Evolutionary conservation across 2,888 invertebrate species (phyloP), one percentile per base, ranked within the genome.

Genomic region (Melanotus villosus): DNA sequence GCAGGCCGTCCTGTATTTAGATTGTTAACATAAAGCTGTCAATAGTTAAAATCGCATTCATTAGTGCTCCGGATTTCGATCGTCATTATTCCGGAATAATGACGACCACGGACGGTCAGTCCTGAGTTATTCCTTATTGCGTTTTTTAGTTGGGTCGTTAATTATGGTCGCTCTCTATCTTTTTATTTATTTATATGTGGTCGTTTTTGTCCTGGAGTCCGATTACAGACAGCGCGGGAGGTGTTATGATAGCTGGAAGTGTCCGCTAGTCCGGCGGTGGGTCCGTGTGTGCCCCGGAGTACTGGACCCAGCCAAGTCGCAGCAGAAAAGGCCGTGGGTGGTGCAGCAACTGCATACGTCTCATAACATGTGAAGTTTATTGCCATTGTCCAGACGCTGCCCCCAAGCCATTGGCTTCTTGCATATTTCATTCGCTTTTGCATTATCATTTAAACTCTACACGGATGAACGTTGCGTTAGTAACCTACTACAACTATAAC

Each of bases 21-120:
- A 81, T 81, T 80, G 81, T 81, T 80, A 80, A 80, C 81, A 81
- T 82, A 82, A 82, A 82, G 76, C 81, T 81, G 82, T 81, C 81
- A 80, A 79, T 81, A 77, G 77, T 81, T 81, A 81, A 80, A 80
- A 78, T 80, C 78, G 80, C 80, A 81, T 82, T 82, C 81, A 81
- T 81, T 81, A 79, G 76, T 71, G 65, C 65, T 56, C 36, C 56
- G 65, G 63, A 63, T 67, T 58, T 57, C 66, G 64, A 59, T 63
- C 56, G 63, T 56, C 60, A 47, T 67, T 64, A 64, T 70, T 67
- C 58, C 67, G 66, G 50, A 63, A 63, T 67, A 67, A 63, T 47
- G 66, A 63, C 56, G 69, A 62, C 54, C 43, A 59, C 45, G 36
- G 34, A 34, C 64, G 54, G 43, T 30, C 62, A 41, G 58, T 63